Evolutionary conservation across 2,113 vertebrate genomes (phyloP).

Genomic region (Trachemys scripta): DNA sequence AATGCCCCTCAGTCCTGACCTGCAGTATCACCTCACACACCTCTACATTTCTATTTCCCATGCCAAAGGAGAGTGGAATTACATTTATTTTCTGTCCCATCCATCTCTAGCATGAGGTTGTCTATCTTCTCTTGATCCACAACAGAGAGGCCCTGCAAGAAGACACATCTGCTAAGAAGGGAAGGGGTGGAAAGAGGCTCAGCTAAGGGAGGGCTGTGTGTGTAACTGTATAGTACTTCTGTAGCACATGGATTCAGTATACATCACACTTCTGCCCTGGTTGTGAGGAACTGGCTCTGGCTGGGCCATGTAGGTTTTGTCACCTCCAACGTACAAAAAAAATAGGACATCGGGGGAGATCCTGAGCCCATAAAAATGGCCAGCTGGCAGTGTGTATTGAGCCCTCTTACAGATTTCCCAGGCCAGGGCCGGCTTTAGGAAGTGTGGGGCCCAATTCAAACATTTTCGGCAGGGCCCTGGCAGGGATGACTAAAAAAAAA

Average conservation of each 20-base stretch:
- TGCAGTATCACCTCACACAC: not conserved
- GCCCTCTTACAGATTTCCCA: not conserved
- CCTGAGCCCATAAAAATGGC: not conserved
- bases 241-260: not conserved
- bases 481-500: no score
- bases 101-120: constrained; percentile 91
- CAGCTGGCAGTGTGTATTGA: not conserved
- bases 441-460: no score
- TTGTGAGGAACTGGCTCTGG: not conserved
- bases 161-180: constrained; percentile 48
- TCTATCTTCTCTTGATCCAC: constrained; percentile 93
- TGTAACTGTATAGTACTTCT: rapidly evolving
- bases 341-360: not conserved
- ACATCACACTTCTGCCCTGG: not conserved
- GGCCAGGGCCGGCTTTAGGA: not conserved
- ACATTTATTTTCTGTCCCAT: constrained; percentile 95
- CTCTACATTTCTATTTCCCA: not conserved
- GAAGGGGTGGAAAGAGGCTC: not conserved
- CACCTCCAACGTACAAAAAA: not conserved
- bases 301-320: not conserved
- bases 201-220: not conserved
- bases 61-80: constrained; percentile 48
- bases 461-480: no score
- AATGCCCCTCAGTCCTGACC: not conserved
- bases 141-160: constrained; percentile 87